Base-by-base conservation (phyloP, 2,113 vertebrate species). In the Larimichthys crocea region DNA sequence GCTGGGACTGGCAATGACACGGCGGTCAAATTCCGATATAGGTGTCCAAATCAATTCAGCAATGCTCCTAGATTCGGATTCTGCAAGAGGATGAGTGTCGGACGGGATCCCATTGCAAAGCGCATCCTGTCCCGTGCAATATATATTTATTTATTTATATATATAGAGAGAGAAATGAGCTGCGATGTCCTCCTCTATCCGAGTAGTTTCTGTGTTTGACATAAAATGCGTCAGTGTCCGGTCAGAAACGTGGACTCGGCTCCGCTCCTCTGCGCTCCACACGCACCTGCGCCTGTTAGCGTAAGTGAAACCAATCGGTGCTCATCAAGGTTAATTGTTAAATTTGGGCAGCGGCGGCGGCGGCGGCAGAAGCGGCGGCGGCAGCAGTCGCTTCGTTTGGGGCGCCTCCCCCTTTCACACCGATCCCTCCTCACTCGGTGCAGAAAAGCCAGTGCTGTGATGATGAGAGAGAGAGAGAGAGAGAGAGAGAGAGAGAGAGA, bases 281-380 rank as follows among this genome's bases (percentile, higher is more conserved):
- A 76, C 72, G 86, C 90, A 93, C 89, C 92, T 92, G 92, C 83
- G 83, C 74, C 84, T 9, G 85, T 75, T 89, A 10, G 44, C 10
- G 10, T 53, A 84, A 92, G 90, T 90, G 90, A 85, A 89, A 87
- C 69, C 88, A 84, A 91, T 88, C 89, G 62, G 85, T 19, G 86
- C 53, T 91, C 88, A 91, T 93, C 92, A 89, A 89, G 90, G 91
- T 89, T 93, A 92, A 94, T 94, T 95, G 92, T 92, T 82, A 24
- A 48, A 83, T 79, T 85, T 67, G 53, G 80, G 79, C 44, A 46
- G 44, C 44, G 3, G 44, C 12, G 3, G 44, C 12, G 14, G 44
- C 12, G 3, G 44, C 12, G 3, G 44, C 26, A 26, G 26, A 4
- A 8, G 12, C 44, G 2, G 35, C 35, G 2, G 35, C 1, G 8